These are phyloP conservation scores for Oryctolagus cuniculus DNA, from an alignment of 2,113 vertebrate genomes.

Conservation along the genomic window DNA sequence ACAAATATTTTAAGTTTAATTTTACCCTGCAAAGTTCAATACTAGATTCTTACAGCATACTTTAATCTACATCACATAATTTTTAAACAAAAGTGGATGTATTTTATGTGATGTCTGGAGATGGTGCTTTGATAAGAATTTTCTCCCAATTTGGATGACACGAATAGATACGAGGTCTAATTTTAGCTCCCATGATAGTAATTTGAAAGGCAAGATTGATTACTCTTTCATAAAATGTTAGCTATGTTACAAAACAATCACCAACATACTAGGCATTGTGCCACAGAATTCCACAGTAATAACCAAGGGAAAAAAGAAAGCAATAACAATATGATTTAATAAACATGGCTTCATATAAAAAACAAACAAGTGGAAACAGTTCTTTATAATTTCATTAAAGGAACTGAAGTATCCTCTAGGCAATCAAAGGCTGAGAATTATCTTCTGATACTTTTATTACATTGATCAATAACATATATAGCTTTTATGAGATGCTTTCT, in stretches of 20 bases:
- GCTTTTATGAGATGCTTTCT: conserved; percentile 61
- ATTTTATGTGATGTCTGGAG: conserved; percentile 47
- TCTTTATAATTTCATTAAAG: conserved; percentile 67
- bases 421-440: conserved; percentile 62
- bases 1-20: conserved; percentile 29
- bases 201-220: conserved; percentile 61
- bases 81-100: neutral
- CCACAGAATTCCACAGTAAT: conserved; percentile 59
- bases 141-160: conserved; percentile 46
- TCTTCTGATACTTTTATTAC: conserved; percentile 69
- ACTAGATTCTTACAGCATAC: neutral
- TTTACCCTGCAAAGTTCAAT: conserved; percentile 58
- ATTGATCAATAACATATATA: conserved; percentile 61
- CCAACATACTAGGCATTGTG: neutral
- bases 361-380: conserved; percentile 55
- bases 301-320: conserved; percentile 54
- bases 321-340: conserved; percentile 57
- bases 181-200: conserved; percentile 51
- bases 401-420: conserved; percentile 52
- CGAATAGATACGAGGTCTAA: neutral
- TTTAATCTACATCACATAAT: neutral
- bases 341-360: conserved; percentile 73
- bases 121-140: conserved; percentile 38
- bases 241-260: conserved; percentile 51
- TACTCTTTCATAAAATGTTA: conserved; percentile 62